phyloP scores from a whole-genome alignment of 2,888 invertebrate species.

The Thysanoteuthis rhombus region DNA sequence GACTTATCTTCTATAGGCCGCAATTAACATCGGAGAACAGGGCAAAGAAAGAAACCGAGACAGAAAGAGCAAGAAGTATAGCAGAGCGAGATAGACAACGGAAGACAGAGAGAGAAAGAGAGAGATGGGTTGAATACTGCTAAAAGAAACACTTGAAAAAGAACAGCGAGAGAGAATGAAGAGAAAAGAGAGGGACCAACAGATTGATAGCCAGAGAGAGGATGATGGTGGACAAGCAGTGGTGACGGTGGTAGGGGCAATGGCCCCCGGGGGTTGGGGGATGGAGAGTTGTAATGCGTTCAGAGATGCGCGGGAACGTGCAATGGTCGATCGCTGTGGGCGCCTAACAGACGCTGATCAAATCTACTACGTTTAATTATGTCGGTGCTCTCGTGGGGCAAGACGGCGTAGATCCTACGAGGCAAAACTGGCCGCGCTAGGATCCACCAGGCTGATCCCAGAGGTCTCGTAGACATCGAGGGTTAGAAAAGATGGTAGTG shows the following conservation, averaged over 20 bases:
- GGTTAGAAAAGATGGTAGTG: neutral
- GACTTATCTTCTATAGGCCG: neutral
- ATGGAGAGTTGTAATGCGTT: neutral
- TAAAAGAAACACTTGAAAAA: neutral
- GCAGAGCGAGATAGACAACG: neutral
- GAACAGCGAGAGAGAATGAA: neutral
- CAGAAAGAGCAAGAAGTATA: neutral
- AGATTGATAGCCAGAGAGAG: neutral
- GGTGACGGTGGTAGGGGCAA: neutral
- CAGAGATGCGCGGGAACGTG: conserved; percentile 12
- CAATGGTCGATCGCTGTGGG: conserved; percentile 12
- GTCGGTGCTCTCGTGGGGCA: neutral
- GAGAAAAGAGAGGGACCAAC: neutral
- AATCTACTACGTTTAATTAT: conserved; percentile 12
- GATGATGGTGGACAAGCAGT: neutral
- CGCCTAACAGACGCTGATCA: conserved; percentile 12
- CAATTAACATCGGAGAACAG: neutral
- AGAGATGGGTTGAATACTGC: neutral
- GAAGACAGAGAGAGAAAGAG: neutral
- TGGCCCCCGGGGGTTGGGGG: neutral
- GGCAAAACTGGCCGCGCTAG: neutral
- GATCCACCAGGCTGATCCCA: neutral
- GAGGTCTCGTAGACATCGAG: neutral
- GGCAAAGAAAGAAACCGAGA: neutral
- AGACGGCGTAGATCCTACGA: neutral